Conservation (phyloP, 2,888 invertebrate species). For the Plagodis dolabraria region DNA sequence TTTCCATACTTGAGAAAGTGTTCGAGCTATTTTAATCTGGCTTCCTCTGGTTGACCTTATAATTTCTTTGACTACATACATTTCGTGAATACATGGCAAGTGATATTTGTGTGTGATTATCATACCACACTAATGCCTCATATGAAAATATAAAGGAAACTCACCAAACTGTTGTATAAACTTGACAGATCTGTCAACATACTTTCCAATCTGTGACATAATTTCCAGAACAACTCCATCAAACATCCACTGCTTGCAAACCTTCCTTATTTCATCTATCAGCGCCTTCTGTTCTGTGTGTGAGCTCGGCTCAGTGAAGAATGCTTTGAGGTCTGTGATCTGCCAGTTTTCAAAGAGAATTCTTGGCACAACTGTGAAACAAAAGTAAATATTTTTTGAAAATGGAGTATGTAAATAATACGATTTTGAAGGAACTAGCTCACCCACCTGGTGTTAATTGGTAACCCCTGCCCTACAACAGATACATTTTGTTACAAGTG, state of each 20-base stretch:
- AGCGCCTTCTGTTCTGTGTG: conserved; percentile 88
- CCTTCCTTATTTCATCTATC: conserved; percentile 87
- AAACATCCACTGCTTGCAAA: conserved; percentile 91
- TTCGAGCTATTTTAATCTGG: too few relatives aligned
- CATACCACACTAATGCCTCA: too few relatives aligned
- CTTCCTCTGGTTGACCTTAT: too few relatives aligned
- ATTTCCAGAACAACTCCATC: conserved; percentile 96
- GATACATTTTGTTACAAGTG: too few relatives aligned
- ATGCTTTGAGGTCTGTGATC: conserved; percentile 88
- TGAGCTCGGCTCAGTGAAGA: conserved; percentile 87
- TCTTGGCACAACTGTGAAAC: conserved; percentile 92
- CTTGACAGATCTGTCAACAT: conserved; percentile 86
- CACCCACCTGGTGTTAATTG: too few relatives aligned
- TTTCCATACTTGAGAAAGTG: too few relatives aligned
- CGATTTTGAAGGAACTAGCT: too few relatives aligned
- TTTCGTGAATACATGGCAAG: too few relatives aligned
- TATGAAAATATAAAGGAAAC: conserved; percentile 31
- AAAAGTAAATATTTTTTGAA: not conserved
- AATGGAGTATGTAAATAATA: too few relatives aligned
- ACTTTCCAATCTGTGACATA: conserved; percentile 90
- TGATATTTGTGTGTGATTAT: too few relatives aligned
- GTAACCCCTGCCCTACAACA: too few relatives aligned
- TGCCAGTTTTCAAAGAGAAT: conserved; percentile 95
- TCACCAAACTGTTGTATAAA: conserved; percentile 88
- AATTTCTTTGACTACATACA: too few relatives aligned